These are phyloP conservation scores for Nycticebus coucang DNA, from an alignment of 2,113 vertebrate genomes.

Conservation along the genomic window DNA sequence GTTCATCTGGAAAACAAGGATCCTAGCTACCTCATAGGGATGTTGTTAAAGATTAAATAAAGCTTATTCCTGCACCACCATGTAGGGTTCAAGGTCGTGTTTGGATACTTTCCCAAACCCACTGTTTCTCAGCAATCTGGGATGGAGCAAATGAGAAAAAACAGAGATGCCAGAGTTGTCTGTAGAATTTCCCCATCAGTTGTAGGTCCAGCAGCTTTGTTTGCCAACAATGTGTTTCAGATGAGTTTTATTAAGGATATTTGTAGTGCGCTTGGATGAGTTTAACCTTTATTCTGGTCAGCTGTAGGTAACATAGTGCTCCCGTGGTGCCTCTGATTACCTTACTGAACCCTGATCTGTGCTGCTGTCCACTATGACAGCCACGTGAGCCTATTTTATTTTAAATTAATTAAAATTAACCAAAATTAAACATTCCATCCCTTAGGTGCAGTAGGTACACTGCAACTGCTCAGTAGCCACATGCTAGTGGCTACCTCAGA, in stretches of 20 bases:
- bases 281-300: background rate
- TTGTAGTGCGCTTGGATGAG: background rate
- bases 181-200: background rate
- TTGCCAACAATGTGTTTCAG: background rate
- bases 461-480: background rate
- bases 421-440: background rate
- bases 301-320: too few species aligned
- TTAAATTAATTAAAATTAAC: conserved; percentile 41
- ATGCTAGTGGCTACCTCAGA: background rate
- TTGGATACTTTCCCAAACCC: background rate
- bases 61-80: background rate
- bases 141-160: background rate
- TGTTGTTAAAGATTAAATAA: conserved; percentile 5
- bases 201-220: background rate
- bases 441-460: background rate
- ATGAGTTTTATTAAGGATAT: background rate
- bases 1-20: conserved; percentile 31
- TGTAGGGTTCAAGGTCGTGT: background rate
- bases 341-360: background rate
- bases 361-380: background rate
- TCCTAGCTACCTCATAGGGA: background rate
- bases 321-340: rapidly evolving
- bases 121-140: background rate
- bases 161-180: background rate
- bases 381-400: background rate